Percentiles rank a stretch among this genome's conserved stretches.
Conservation (phyloP, 2,888 invertebrate species). For the Emmelina monodactyla region DNA sequence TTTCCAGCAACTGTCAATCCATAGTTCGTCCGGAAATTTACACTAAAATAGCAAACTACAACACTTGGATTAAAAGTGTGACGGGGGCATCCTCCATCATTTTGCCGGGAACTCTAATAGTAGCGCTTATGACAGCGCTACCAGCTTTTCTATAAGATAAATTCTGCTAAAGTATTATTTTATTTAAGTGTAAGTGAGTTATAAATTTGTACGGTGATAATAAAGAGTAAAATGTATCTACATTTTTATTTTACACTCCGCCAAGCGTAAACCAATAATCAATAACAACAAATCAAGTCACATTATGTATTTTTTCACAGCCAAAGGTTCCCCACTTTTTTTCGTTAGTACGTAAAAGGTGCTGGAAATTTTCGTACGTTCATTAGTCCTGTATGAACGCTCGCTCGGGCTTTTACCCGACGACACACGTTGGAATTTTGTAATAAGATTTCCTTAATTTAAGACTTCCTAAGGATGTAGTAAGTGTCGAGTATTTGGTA, state of each 20-base stretch:
- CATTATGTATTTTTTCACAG: too few relatives aligned
- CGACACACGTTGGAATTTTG: slow-evolving; percentile 61
- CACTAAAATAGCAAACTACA: slow-evolving; percentile 9
- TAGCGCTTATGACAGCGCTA: not conserved
- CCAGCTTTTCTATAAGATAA: too few relatives aligned
- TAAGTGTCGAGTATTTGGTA: not conserved
- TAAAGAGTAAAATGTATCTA: too few relatives aligned
- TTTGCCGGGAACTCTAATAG: not conserved
- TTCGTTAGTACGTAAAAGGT: slow-evolving; percentile 47
- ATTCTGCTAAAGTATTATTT: too few relatives aligned
- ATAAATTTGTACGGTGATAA: too few relatives aligned
- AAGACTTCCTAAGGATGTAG: slow-evolving; percentile 25
- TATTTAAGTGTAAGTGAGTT: too few relatives aligned
- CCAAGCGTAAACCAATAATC: too few relatives aligned
- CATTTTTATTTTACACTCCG: too few relatives aligned
- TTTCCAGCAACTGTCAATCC: not conserved
- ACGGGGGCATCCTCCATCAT: slow-evolving; percentile 1
- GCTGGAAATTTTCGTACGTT: slow-evolving; percentile 61
- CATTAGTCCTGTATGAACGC: slow-evolving; percentile 43
- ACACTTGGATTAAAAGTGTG: slow-evolving; percentile 8
- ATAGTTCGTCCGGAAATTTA: slow-evolving; percentile 7
- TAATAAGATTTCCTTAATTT: slow-evolving; percentile 63
- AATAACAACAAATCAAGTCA: too few relatives aligned
- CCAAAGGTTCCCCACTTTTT: not conserved
- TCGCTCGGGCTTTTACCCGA: slow-evolving; percentile 44